Evolutionary conservation across 2,888 invertebrate genomes (phyloP).

Genomic region (Lepidocyrtoides sp.): DNA sequence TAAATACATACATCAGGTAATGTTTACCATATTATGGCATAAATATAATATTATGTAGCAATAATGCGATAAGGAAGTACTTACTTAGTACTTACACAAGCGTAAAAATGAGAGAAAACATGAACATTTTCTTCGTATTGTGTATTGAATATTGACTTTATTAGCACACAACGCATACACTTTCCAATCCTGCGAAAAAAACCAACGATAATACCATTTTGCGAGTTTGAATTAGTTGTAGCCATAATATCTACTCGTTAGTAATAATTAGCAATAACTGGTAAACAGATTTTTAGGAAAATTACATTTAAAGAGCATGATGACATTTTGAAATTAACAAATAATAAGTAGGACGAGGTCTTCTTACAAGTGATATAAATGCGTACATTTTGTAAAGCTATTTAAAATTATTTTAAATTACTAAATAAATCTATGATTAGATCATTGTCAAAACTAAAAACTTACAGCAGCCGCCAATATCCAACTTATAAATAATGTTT

Average conservation of each 20-base stretch:
- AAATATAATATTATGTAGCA: too few species aligned
- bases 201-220: conserved; percentile 40
- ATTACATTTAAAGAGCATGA: conserved; percentile 20
- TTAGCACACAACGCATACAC: conserved; percentile 41
- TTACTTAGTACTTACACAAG: too few species aligned
- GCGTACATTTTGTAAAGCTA: conserved; percentile 30
- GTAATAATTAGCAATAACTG: conserved; percentile 21
- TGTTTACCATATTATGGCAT: too few species aligned
- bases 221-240: conserved; percentile 1
- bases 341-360: background rate
- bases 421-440: background rate
- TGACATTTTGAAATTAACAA: too few species aligned
- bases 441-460: conserved; percentile 36
- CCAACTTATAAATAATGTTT: background rate
- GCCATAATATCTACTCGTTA: background rate
- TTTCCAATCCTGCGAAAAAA: conserved; percentile 26
- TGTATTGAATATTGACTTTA: conserved; percentile 35
- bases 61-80: background rate
- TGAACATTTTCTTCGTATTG: background rate
- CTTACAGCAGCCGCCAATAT: background rate
- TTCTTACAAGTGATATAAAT: background rate
- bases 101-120: background rate
- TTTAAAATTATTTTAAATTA: background rate
- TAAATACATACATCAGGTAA: too few species aligned
- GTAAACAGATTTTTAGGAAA: background rate